Evolutionary conservation across 2,797 vertebrate species (phyloP).

Genomic region (Acanthis flammea): DNA sequence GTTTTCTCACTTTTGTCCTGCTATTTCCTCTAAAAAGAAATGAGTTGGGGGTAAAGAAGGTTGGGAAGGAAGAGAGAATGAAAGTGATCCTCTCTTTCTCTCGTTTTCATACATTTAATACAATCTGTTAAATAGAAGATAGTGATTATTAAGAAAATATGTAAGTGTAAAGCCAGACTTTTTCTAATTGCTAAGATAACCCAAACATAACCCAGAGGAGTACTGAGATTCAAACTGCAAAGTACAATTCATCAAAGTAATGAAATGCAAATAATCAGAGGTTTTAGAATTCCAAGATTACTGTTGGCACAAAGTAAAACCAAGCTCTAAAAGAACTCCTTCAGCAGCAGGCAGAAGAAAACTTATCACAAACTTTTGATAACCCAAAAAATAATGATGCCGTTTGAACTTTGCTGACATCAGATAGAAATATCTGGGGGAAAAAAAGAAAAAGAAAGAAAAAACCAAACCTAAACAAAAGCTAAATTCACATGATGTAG

Average conservation of each 20-base stretch:
- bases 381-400: neutral
- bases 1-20: neutral
- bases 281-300: constrained; percentile 59
- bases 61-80: neutral
- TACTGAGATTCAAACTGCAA: neutral
- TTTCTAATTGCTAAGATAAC: neutral
- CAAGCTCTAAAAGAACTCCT: constrained; percentile 7
- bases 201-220: neutral
- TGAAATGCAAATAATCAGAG: constrained; percentile 46
- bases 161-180: neutral
- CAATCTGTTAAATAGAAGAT: neutral
- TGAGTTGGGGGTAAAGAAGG: neutral
- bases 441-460: neutral
- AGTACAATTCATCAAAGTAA: neutral
- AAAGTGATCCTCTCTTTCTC: neutral
- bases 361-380: neutral
- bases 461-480: neutral
- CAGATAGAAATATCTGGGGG: neutral
- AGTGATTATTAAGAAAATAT: neutral
- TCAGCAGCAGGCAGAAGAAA: neutral
- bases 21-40: neutral
- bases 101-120: neutral
- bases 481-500: neutral
- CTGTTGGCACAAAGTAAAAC: constrained; percentile 36
- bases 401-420: neutral